These are phyloP conservation scores for Yponomeuta evonymella DNA, from an alignment of 2,888 invertebrate genomes.

Conservation along the genomic window DNA sequence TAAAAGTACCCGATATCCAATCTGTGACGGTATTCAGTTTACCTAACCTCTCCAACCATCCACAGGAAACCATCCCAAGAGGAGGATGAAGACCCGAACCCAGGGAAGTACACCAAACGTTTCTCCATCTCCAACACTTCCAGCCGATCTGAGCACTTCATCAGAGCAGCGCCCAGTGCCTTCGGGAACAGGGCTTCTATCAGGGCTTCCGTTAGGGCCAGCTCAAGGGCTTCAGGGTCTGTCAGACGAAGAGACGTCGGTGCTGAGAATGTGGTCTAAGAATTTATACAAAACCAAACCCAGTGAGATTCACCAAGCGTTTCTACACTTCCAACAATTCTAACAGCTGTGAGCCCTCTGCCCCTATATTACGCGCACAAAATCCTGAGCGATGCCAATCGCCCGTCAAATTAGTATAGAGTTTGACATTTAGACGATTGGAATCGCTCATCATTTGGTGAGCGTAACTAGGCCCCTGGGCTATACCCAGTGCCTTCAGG, in stretches of 20 bases:
- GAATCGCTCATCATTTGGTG: too few relatives aligned
- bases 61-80: background rate
- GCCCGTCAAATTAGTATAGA: too few relatives aligned
- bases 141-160: slow-evolving; percentile 31
- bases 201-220: slow-evolving; percentile 54
- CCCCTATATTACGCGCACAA: too few relatives aligned
- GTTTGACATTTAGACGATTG: too few relatives aligned
- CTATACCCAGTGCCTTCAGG: slow-evolving; percentile 47
- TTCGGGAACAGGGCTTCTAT: slow-evolving; percentile 56
- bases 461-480: slow-evolving; percentile 24
- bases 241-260: background rate
- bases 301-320: slow-evolving; percentile 47
- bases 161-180: slow-evolving; percentile 47
- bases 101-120: slow-evolving; percentile 48
- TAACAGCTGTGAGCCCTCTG: slow-evolving; percentile 14
- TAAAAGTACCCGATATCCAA: too few relatives aligned
- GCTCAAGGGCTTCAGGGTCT: slow-evolving; percentile 37
- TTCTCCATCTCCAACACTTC: slow-evolving; percentile 33
- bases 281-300: slow-evolving; percentile 11
- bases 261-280: background rate
- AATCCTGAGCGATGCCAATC: too few relatives aligned
- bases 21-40: too few relatives aligned
- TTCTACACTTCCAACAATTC: slow-evolving; percentile 33
- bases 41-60: background rate
- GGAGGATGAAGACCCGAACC: slow-evolving; percentile 31